Evolutionary conservation across 1,140 invertebrate species (phyloP), one percentile per base, ranked within the genome.

Genomic region (Drosophila elegans): DNA sequence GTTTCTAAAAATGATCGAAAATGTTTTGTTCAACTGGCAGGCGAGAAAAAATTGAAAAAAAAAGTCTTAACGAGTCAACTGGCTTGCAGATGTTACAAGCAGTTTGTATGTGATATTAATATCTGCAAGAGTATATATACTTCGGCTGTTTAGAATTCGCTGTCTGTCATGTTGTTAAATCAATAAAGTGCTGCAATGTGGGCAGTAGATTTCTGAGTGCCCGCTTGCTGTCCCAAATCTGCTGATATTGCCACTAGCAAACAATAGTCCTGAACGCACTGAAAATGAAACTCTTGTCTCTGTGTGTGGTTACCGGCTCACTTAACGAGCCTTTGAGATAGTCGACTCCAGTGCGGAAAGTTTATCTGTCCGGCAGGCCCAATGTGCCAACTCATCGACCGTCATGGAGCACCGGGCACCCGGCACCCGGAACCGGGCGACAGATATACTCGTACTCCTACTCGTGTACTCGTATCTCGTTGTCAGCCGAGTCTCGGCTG

Each of bases 291-390:
- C 78, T 78, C 67, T 78, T 72, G 45, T 55, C 49, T 32, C 54
- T 39, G 48, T 51, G 16, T 32, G 57, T 57, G 71, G 74, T 69
- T 78, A 63, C 74, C 77, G 63, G 66, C 61, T 81, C 72, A 86
- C 59, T 82, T 88, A 86, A 71, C 83, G 79, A 86, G 62, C 83
- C 82, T 78, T 86, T 82, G 84, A 88, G 71, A 82, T 57, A 76
- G 53, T 46, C 11, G 63, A 12, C 2, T 71, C 82, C 66, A 27
- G 29, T 29, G 39, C 51, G 73, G 53, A 53, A 25, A 27, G 74
- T 59, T 88, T 82, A 82, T 88, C 83, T 88, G 75, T 48, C 74
- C 73, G 64, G 78, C 71, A 73, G 64, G 78, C 71, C 68, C 71
- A 88, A 53, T 86, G 68, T 78, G 82, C 75, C 62, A 82, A 73